These are phyloP conservation scores for Sabellastarte sp. DNA, from an alignment of 2,888 invertebrate species.

Conservation along the genomic window DNA sequence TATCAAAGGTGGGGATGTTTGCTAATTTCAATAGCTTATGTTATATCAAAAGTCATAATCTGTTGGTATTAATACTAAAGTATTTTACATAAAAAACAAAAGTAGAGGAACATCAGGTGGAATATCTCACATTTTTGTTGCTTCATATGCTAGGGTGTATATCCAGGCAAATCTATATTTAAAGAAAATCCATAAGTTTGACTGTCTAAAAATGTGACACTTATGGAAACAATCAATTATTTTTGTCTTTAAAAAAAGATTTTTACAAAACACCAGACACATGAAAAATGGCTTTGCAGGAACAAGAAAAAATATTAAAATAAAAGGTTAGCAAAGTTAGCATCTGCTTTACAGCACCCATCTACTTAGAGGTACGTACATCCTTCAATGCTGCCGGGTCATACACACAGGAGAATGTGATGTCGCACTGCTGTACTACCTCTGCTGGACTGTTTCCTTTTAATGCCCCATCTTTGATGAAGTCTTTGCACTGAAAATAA, in stretches of 20 bases:
- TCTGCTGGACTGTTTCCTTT: slow-evolving; percentile 87
- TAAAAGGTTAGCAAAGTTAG: background rate
- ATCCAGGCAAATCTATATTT: too few relatives aligned
- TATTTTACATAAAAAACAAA: too few relatives aligned
- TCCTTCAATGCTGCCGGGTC: slow-evolving; percentile 92
- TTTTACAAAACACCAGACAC: background rate
- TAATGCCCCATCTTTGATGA: slow-evolving; percentile 82
- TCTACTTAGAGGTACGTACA: slow-evolving; percentile 68
- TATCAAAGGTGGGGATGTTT: too few relatives aligned
- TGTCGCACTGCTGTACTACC: slow-evolving; percentile 86
- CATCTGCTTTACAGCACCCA: background rate
- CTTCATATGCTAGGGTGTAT: too few relatives aligned
- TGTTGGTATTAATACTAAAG: too few relatives aligned
- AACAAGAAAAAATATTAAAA: background rate
- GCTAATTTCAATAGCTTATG: too few relatives aligned
- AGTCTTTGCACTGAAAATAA: slow-evolving; percentile 77
- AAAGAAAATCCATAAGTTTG: too few relatives aligned
- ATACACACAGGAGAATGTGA: slow-evolving; percentile 92
- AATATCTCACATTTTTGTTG: too few relatives aligned
- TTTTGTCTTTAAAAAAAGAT: background rate
- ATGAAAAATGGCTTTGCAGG: background rate
- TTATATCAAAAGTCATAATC: too few relatives aligned
- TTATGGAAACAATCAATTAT: too few relatives aligned
- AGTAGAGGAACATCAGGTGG: too few relatives aligned
- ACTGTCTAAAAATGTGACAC: too few relatives aligned